A percentile compares a stretch with the other conserved stretches of the same genome.
These are phyloP conservation scores for Paramormyrops kingsleyae DNA, from an alignment of 2,113 vertebrate genomes.

Conservation along the genomic window DNA sequence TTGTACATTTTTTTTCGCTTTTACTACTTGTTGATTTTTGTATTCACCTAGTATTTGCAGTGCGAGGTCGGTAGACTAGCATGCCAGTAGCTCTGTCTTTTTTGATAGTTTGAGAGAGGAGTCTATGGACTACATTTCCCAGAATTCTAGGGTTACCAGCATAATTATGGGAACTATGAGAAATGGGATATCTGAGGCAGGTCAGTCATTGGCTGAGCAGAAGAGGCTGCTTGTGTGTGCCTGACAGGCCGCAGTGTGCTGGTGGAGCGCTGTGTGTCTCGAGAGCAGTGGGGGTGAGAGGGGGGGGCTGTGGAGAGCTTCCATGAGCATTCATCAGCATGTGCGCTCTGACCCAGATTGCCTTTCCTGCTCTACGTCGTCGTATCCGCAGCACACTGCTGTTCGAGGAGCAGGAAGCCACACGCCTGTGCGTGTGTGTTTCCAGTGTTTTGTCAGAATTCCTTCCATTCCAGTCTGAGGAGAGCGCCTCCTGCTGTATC, in stretches of 20 bases:
- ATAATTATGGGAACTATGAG: background rate
- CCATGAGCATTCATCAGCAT: constrained; percentile 26
- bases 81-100: background rate
- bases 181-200: background rate
- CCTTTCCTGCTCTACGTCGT: constrained; percentile 55
- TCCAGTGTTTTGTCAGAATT: background rate
- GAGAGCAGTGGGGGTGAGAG: background rate
- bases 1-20: background rate
- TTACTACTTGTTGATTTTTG: background rate
- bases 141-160: background rate
- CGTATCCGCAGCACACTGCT: constrained; percentile 20
- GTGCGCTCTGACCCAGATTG: constrained; percentile 53
- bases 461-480: background rate
- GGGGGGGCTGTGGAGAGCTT: background rate
- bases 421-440: constrained; percentile 21
- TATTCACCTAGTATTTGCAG: background rate
- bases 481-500: background rate
- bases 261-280: background rate
- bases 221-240: background rate
- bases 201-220: background rate
- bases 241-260: background rate
- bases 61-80: background rate
- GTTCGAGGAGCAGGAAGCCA: constrained; percentile 23
- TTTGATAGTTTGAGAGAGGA: background rate
- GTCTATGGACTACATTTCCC: background rate